Evolutionary conservation across 2,797 vertebrate species (phyloP).

Genomic region (Galagoides demidoff): DNA sequence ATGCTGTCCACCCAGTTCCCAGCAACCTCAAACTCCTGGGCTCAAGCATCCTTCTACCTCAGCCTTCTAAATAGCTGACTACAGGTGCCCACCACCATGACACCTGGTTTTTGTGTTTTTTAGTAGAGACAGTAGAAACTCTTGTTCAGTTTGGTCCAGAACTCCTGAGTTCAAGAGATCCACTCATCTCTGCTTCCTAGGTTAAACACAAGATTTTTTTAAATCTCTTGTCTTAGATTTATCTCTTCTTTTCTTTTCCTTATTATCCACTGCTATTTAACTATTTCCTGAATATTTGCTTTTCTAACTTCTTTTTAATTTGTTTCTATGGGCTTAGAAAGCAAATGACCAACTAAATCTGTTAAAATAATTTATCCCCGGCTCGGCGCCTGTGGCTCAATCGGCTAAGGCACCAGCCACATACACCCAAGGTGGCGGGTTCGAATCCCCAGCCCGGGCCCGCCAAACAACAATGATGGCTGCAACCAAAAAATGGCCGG

Average conservation of each 20-base stretch:
- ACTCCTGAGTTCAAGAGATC: background rate
- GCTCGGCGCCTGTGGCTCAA: no score
- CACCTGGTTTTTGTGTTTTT: background rate
- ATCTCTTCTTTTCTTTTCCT: background rate
- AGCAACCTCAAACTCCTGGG: background rate
- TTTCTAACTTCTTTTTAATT: constrained; percentile 13
- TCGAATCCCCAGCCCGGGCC: no score
- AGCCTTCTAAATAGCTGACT: background rate
- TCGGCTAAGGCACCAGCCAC: no score
- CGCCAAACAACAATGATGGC: no score
- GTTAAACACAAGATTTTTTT: background rate
- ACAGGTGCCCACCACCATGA: fast-evolving
- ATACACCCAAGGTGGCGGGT: no score
- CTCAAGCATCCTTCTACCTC: background rate
- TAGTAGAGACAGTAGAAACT: background rate
- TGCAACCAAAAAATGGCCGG: no score
- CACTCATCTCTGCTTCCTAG: background rate
- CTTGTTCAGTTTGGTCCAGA: background rate
- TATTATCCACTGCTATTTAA: background rate
- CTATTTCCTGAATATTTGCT: no score
- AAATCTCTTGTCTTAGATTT: background rate
- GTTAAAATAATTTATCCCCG: background rate
- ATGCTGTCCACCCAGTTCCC: no score
- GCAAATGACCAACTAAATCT: background rate
- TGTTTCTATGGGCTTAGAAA: background rate